Evolutionary conservation across 2,888 invertebrate genomes (phyloP), one percentile per base, ranked within the genome.

Genomic region (Eristalinus aeneus): DNA sequence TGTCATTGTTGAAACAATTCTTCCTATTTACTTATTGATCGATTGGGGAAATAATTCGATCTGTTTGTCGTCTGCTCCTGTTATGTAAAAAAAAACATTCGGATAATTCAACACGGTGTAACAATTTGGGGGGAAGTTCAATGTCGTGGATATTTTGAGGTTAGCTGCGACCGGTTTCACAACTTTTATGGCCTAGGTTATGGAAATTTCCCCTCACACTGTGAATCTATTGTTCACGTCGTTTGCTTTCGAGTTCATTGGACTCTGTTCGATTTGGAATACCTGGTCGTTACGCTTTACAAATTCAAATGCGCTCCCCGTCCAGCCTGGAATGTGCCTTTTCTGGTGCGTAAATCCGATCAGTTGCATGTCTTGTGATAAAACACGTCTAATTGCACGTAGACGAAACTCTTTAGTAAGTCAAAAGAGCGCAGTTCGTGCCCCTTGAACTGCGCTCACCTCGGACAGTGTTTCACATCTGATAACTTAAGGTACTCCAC

Each of bases 11-110:
- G 53, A 63, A 77, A 69, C 46, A 58, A 20, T 12, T 36, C 23
- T 58, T 68, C 46, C 63, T 67, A 46, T 46, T 11, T 81, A 65
- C 27, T 39, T 32, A 61, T 23, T 16, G 36, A 53, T 12, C 23
- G 12, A 27, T 69, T 77, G 27, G 54, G 27, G 12, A 31, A 60
- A 71, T 23, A 60, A 16, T 31, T 34, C n/a, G 56, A 67, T 54
- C 27, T 34, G 34, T 8, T 16, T 16, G 46, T 16, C 8, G 8
- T 16, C 46, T 46, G 46, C 27, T 5, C 27, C 27, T n/a, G 39
- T 39, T n/a, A 6, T 46, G 6, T 46, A 16, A 8, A 16, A 46
- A 16, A 16, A 16, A 46, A n/a, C 16, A 16, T 16, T 8, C 8
- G 0, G 16, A 16, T 2, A 46, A 46, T 8, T 46, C 8, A 16